Base-by-base conservation (phyloP, 2,888 invertebrate genomes). In the Diaphora mendica region DNA sequence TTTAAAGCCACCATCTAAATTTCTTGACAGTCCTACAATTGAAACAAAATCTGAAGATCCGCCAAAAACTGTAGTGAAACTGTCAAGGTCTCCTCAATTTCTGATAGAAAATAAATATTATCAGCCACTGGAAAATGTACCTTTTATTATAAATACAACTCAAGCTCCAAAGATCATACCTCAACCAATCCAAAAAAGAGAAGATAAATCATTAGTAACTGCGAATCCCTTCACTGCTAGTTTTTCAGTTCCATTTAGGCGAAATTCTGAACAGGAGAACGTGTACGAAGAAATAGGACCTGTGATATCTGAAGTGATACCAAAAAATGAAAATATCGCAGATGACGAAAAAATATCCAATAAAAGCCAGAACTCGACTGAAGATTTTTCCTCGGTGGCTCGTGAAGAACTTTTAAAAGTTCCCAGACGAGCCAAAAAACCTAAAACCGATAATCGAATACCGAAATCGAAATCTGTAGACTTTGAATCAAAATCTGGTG, bases 211-310 rank as follows among this genome's bases (percentile, higher is more conserved):
- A 30, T 66, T 77, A 15, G 75, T 70, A 15, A 83, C 78, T 30
- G 87, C 79, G 1, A 90, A 90, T 77, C 81, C 88, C 3, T 89
- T 90, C 75, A 26, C 85, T 42, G 17, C 59, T 20, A 51, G 64
- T 73, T 82, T 85, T 15, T 68, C 83, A 71, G 70, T 77, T 30
- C 73, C 80, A 64, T 78, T 78, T 51, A 85, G 89, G 79, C 88
- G 86, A 68, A 83, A 89, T 72, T 89, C 91, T 0, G 93, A 92
- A 77, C 84, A 85, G 33, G 95, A 95, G 77, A 94, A 95, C 77
- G 90, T 92, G 71, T 95, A 95, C 71, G 95, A 95, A 88, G 95
- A 95, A 89, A 95, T 95, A 35, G 95, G 94, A 44, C 84, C 85
- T 7, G 85, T 81, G 9, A 78, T 83, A 70, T 76, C 86, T 13